Percentiles rank a stretch among this genome's conserved stretches.
phyloP scores from a whole-genome alignment of 2,113 vertebrate genomes.

The Chlorodrepanis virens region DNA sequence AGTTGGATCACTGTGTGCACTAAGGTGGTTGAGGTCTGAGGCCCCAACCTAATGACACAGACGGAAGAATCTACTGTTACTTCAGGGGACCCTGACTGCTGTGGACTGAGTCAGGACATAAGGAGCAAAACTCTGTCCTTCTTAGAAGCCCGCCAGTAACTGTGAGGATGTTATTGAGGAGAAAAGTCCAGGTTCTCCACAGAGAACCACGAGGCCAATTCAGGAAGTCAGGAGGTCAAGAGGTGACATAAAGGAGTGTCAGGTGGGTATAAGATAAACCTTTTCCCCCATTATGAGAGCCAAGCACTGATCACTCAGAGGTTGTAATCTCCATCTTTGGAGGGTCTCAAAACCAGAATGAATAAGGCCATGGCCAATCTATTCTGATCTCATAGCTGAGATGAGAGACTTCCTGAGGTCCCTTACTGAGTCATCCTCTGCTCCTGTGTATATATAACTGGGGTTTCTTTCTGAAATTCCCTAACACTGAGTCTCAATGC shows the following conservation, averaged over 20 bases:
- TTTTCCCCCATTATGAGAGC: background rate
- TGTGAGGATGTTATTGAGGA: background rate
- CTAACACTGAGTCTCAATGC: background rate
- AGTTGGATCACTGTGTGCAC: background rate
- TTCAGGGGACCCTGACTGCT: background rate
- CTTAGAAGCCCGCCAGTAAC: background rate
- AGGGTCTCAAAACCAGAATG: background rate
- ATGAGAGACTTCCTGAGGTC: background rate
- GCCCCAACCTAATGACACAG: background rate
- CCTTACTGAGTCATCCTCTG: background rate
- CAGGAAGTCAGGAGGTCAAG: background rate
- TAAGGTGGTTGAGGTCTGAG: background rate
- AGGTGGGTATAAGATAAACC: background rate
- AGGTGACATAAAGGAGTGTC: background rate
- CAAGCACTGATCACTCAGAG: background rate
- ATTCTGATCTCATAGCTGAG: background rate
- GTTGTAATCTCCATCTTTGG: background rate
- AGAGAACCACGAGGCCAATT: background rate
- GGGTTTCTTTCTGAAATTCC: background rate
- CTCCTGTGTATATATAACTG: background rate
- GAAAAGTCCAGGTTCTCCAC: background rate
- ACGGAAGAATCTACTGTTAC: background rate
- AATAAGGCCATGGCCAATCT: background rate
- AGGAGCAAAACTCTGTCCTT: background rate
- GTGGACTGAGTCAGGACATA: background rate